phyloP scores from a whole-genome alignment of 2,113 vertebrate genomes.

The Connochaetes taurinus region DNA sequence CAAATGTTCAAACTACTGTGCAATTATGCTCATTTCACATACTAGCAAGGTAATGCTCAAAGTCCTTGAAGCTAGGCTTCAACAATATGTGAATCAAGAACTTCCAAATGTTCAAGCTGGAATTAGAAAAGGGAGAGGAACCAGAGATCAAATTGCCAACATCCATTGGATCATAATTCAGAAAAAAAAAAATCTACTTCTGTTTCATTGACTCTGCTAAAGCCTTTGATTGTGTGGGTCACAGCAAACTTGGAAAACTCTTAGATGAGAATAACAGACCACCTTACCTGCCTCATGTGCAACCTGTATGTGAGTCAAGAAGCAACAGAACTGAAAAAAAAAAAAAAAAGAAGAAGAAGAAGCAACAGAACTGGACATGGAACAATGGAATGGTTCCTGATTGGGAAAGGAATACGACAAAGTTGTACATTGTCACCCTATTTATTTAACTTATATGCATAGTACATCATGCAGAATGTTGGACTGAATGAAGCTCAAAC shows the following conservation, averaged over 20 bases:
- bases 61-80: neutral
- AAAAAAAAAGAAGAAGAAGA: neutral
- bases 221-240: neutral
- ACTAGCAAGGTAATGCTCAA: neutral
- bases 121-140: neutral
- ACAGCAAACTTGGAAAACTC: neutral
- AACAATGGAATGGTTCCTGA: fast-evolving
- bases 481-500: neutral
- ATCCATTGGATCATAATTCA: neutral
- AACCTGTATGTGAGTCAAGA: neutral
- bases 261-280: neutral
- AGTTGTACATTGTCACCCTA: neutral
- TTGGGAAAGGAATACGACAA: neutral
- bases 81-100: neutral
- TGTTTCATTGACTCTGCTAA: neutral
- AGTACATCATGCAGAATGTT: neutral
- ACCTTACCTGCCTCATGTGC: neutral
- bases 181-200: neutral
- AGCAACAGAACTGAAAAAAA: neutral
- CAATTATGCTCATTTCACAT: neutral
- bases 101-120: neutral
- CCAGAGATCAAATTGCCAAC: neutral
- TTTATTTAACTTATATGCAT: neutral
- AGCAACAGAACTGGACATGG: neutral
- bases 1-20: neutral